Evolutionary conservation across 2,888 invertebrate species (phyloP).

Genomic region (Desoria tigrina): DNA sequence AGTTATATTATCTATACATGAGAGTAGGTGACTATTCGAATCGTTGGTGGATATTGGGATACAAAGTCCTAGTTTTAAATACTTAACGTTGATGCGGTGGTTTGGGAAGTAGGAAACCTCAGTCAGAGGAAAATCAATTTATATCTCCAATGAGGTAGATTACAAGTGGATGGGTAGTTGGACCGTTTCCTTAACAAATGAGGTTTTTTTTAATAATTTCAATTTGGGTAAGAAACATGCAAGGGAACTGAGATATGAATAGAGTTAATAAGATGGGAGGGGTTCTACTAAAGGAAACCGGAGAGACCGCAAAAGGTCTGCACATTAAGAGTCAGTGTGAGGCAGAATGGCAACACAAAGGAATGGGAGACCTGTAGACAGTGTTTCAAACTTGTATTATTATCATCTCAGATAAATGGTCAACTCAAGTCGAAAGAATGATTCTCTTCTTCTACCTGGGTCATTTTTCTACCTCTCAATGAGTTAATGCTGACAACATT

Average conservation of each 20-base stretch:
- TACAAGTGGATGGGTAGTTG: neutral
- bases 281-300: neutral
- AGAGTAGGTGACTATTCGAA: no score
- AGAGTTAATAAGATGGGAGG: conserved; percentile 26
- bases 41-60: no score
- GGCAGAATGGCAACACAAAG: conserved; percentile 24
- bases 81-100: no score
- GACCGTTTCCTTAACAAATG: conserved; percentile 18
- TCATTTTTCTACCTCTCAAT: conserved; percentile 17
- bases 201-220: conserved; percentile 18
- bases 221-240: conserved; percentile 17
- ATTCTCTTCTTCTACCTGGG: conserved; percentile 17
- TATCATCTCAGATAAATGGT: conserved; percentile 6
- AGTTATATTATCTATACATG: no score
- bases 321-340: conserved; percentile 23
- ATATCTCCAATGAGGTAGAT: no score
- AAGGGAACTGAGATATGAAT: conserved; percentile 19
- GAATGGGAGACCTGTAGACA: conserved; percentile 16
- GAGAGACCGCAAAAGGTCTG: conserved; percentile 21
- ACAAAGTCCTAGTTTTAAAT: no score
- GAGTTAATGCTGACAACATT: neutral
- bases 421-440: conserved; percentile 8
- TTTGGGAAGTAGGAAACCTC: no score
- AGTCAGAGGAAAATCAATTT: no score
- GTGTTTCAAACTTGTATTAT: conserved; percentile 19